These are phyloP conservation scores for Musca domestica DNA, from an alignment of 1,140 invertebrate species.

Conservation along the genomic window DNA sequence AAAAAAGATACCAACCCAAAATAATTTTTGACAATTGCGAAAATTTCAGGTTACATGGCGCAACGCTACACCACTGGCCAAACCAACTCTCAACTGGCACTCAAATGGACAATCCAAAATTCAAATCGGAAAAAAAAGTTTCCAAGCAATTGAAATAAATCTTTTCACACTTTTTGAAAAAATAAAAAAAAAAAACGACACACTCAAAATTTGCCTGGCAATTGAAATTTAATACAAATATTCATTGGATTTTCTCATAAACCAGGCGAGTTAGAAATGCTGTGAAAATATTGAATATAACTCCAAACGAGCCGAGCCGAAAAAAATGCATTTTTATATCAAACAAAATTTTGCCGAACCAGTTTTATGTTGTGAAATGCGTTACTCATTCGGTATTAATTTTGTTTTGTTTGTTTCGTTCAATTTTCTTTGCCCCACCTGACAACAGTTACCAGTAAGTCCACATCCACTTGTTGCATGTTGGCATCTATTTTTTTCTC, in stretches of 20 bases:
- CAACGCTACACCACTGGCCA: too few species aligned
- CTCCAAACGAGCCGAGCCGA: background rate
- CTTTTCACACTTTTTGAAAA: too few species aligned
- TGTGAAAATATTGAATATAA: too few species aligned
- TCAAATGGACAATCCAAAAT: too few species aligned
- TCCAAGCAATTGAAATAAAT: too few species aligned
- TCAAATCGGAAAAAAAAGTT: too few species aligned
- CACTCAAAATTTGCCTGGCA: background rate
- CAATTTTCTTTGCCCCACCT: background rate
- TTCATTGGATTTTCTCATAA: background rate
- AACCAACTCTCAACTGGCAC: too few species aligned
- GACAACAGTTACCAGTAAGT: constrained; percentile 10
- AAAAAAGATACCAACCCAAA: too few species aligned
- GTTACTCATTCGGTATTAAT: background rate
- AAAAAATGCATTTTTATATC: constrained; percentile 1
- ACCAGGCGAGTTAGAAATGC: background rate
- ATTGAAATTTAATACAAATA: constrained; percentile 11
- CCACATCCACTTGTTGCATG: constrained; percentile 21
- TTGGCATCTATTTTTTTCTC: constrained; percentile 7
- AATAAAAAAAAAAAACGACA: too few species aligned
- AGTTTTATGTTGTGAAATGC: constrained; percentile 4
- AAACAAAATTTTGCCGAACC: constrained; percentile 15
- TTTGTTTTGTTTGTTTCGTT: background rate
- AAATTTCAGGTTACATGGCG: too few species aligned
- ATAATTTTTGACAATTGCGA: too few species aligned